Percentiles rank a stretch among this genome's conserved stretches.
Conservation (phyloP, 2,113 vertebrate species). For the Neomonachus schauinslandi region DNA sequence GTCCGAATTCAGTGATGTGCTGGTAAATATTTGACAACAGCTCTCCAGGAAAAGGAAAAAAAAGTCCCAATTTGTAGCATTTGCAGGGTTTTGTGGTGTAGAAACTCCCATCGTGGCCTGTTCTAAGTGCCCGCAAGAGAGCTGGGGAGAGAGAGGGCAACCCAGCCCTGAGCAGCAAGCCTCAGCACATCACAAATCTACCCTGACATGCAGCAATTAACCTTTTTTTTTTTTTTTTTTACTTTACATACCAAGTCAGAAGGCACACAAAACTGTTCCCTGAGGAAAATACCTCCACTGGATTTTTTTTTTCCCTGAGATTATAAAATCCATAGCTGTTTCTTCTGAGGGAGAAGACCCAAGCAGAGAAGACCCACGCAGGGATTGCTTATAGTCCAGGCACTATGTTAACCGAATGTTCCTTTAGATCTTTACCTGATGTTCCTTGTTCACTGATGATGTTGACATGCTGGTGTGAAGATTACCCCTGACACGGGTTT, state of each 20-base stretch:
- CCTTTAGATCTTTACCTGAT: background rate
- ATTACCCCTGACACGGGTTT: background rate
- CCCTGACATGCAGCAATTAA: fast-evolving
- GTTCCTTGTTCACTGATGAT: background rate
- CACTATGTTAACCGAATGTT: background rate
- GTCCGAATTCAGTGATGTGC: no score
- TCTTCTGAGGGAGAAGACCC: background rate
- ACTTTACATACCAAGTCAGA: background rate
- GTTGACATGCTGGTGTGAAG: background rate
- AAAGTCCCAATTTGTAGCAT: background rate
- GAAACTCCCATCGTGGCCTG: no score
- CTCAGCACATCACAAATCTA: background rate
- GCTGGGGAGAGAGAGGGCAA: background rate
- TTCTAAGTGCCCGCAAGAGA: background rate
- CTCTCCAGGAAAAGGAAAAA: background rate
- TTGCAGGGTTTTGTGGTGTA: background rate
- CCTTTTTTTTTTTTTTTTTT: background rate
- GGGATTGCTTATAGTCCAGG: background rate
- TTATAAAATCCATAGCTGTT: background rate
- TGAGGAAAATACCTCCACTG: background rate
- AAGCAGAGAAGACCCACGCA: background rate
- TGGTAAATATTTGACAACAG: background rate
- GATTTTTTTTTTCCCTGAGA: background rate
- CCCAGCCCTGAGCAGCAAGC: background rate
- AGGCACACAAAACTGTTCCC: no score